Evolutionary conservation across 1,140 invertebrate genomes (phyloP).

Genomic region (Popillia japonica): DNA sequence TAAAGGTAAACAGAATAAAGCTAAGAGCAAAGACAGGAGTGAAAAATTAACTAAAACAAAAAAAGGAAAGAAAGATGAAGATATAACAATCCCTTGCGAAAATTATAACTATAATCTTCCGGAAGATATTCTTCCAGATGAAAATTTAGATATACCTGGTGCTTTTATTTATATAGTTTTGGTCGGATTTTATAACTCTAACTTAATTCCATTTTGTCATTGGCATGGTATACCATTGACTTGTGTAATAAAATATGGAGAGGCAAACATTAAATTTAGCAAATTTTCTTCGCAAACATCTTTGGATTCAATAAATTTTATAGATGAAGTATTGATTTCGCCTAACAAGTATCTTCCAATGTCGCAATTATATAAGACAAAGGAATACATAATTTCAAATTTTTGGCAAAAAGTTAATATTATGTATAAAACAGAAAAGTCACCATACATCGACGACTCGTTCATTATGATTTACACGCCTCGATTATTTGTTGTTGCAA

Average conservation of each 20-base stretch:
- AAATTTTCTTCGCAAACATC: conserved; percentile 10
- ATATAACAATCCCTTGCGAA: not conserved
- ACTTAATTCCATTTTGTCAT: not conserved
- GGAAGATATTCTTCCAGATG: not conserved
- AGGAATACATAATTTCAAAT: conserved; percentile 12
- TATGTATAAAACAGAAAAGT: not conserved
- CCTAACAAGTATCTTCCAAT: not conserved
- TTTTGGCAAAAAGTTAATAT: conserved; percentile 23
- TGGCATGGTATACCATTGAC: not conserved
- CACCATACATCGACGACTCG: not conserved
- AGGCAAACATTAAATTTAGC: not conserved
- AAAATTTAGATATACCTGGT: not conserved
- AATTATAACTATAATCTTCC: not conserved
- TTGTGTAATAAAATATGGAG: conserved; percentile 23
- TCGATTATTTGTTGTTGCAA: not conserved
- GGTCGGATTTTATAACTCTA: conserved; percentile 25
- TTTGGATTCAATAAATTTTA: conserved; percentile 17
- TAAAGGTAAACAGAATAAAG: conserved; percentile 30
- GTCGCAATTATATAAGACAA: not conserved
- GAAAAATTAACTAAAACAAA: conserved; percentile 1
- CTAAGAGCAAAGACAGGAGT: conserved; percentile 12
- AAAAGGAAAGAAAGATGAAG: conserved; percentile 29
- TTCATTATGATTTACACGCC: conserved; percentile 19
- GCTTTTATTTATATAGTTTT: conserved; percentile 23
- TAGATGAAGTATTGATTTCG: not conserved